Base-by-base conservation (phyloP, 1,140 invertebrate species). In the Kradibia gibbosae region DNA sequence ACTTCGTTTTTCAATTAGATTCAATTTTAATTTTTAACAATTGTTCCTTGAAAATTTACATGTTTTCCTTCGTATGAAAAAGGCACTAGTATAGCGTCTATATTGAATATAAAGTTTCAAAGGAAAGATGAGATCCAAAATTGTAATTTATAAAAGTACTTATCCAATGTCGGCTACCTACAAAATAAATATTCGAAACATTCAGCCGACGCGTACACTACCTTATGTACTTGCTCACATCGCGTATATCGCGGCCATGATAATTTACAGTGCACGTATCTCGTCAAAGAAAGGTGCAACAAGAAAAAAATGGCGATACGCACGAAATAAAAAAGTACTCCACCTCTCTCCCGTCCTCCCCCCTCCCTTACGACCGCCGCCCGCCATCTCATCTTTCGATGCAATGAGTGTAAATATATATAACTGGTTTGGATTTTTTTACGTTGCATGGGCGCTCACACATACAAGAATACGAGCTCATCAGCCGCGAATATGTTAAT, bases 401-500 rank as follows among this genome's bases (percentile, higher is more conserved):
- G 25, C 31, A 28, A 22, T 53, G 39, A 53, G 39, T 79, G 39
- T 70, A 79, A 60, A 80, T 80, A 50, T 65, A 50, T 65, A 74
- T 76, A 81, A 81, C 80, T 81, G 80, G 80, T 81, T 81, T 70
- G 42, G 45, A 13, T 22, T 39, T 80, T 79, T 73, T 34, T 20
- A 34, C 28, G 34, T 22, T 42, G n/a, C 31, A 42, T 42, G 34
- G 39, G 45, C n/a, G 62, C 28, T 22, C 60, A 42, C 22, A 73
- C 48, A 36, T 53, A 39, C 20, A 20, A 0, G 70, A 20, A 28
- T 11, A 36, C 45, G 62, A 39, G 65, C 48, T 48, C 77, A 73
- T 60, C 78, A 48, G 78, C 39, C 73, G 65, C 81, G 31, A 78
- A 82, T 82, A 82, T 82, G 81, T 78, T 82, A 82, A 82, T 82